A percentile compares a stretch with the other conserved stretches of the same genome.
phyloP scores from a whole-genome alignment of 2,113 vertebrate genomes.

The Phaethornis superciliosus region DNA sequence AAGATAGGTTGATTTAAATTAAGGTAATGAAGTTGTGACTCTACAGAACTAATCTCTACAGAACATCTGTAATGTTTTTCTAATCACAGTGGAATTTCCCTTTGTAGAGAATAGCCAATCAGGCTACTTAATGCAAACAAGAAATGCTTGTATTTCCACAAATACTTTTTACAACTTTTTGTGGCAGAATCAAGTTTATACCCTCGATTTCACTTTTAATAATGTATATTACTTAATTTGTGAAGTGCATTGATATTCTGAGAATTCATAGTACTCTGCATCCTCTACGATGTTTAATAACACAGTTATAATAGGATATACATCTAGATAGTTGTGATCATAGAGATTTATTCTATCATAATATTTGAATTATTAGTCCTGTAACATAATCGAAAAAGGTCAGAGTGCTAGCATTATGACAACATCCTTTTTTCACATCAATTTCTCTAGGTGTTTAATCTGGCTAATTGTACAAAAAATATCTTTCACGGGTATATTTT shows the following conservation, averaged over 20 bases:
- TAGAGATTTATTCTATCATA: not conserved
- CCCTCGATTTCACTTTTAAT: not conserved
- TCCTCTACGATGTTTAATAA: not conserved
- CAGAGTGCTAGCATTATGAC: fast-evolving
- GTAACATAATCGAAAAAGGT: not conserved
- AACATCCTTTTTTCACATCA: not conserved
- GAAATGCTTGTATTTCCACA: not conserved
- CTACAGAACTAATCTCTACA: not conserved
- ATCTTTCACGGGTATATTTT: not conserved
- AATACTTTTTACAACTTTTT: not conserved
- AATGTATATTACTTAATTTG: not conserved
- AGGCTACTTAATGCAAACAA: not conserved
- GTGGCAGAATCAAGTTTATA: not conserved
- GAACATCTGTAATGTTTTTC: not conserved
- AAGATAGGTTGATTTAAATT: not conserved
- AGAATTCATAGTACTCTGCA: not conserved
- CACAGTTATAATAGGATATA: not conserved
- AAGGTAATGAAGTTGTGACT: not conserved
- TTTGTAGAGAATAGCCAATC: not conserved
- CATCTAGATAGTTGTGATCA: not conserved
- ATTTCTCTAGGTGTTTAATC: not conserved
- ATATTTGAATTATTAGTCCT: not conserved
- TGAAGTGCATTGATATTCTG: not conserved
- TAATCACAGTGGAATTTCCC: not conserved
- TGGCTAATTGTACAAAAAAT: not conserved